phyloP scores from a whole-genome alignment of 1,140 invertebrate genomes.

The Maniola jurtina region DNA sequence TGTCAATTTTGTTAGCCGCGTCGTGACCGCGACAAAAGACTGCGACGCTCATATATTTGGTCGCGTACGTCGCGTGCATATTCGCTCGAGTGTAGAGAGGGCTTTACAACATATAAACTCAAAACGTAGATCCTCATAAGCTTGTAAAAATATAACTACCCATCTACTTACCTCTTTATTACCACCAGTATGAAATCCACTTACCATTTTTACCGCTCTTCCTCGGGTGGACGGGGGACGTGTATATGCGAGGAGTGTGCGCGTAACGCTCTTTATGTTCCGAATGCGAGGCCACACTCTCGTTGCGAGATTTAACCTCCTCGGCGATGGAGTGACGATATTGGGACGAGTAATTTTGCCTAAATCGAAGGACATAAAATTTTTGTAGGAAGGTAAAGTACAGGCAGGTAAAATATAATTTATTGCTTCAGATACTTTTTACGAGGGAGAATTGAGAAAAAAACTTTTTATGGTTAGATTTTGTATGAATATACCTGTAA shows the following conservation, averaged over 20 bases:
- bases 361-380: slow-evolving; percentile 24
- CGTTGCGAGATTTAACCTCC: slow-evolving; percentile 66
- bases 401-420: not conserved
- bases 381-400: not conserved
- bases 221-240: slow-evolving; percentile 68
- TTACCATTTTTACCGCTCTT: slow-evolving; percentile 72
- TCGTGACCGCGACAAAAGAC: no score
- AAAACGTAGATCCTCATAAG: not conserved
- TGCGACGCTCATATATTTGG: no score
- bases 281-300: slow-evolving; percentile 58
- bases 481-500: no score
- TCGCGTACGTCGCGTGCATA: no score
- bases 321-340: slow-evolving; percentile 72
- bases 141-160: slow-evolving; percentile 7
- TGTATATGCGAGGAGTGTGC: slow-evolving; percentile 70
- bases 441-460: no score
- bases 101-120: slow-evolving; percentile 1
- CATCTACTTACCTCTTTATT: not conserved
- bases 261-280: slow-evolving; percentile 72
- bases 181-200: slow-evolving; percentile 17
- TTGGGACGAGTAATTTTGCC: slow-evolving; percentile 64
- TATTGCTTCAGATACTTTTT: no score
- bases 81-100: no score
- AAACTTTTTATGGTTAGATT: no score
- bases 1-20: no score